These are phyloP conservation scores for Drosophila greeni DNA, from an alignment of 2,888 invertebrate species.

Conservation along the genomic window DNA sequence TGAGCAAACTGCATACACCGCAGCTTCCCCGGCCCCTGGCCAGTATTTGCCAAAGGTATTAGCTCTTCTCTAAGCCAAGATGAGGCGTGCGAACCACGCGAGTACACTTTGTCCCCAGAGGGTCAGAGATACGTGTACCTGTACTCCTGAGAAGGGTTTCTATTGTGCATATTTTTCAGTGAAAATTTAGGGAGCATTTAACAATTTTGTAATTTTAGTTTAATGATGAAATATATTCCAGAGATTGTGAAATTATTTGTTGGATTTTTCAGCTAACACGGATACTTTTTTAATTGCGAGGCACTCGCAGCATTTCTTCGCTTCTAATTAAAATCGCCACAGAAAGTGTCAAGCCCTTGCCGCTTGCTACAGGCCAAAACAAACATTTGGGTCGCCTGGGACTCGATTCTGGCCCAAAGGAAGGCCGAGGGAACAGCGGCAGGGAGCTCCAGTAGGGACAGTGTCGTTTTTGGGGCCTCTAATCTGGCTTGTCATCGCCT, in stretches of 20 bases:
- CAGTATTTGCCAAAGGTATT: conserved; percentile 63
- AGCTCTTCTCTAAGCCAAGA: conserved; percentile 45
- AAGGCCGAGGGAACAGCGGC: conserved; percentile 5
- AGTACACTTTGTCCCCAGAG: background rate
- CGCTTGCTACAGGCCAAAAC: conserved; percentile 17
- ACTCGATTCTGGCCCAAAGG: conserved; percentile 19
- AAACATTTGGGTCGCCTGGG: conserved; percentile 54
- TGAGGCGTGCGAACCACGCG: conserved; percentile 64
- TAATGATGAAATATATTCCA: no score
- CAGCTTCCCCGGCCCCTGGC: conserved; percentile 24
- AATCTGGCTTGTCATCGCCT: conserved; percentile 70
- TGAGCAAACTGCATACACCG: conserved; percentile 42
- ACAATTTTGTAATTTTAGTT: background rate
- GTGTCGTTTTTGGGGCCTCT: conserved; percentile 52
- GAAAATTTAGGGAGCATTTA: background rate
- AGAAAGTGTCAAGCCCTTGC: conserved; percentile 69
- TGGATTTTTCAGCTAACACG: background rate
- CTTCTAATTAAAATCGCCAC: conserved; percentile 72
- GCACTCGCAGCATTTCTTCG: conserved; percentile 13
- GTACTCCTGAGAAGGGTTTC: background rate
- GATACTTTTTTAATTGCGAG: background rate
- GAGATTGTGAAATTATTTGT: background rate
- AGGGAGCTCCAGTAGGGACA: conserved; percentile 24
- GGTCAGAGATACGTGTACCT: background rate
- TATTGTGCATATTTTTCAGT: background rate